These are phyloP conservation scores for Callopanchax toddi DNA, from an alignment of 2,113 vertebrate genomes.

Conservation along the genomic window DNA sequence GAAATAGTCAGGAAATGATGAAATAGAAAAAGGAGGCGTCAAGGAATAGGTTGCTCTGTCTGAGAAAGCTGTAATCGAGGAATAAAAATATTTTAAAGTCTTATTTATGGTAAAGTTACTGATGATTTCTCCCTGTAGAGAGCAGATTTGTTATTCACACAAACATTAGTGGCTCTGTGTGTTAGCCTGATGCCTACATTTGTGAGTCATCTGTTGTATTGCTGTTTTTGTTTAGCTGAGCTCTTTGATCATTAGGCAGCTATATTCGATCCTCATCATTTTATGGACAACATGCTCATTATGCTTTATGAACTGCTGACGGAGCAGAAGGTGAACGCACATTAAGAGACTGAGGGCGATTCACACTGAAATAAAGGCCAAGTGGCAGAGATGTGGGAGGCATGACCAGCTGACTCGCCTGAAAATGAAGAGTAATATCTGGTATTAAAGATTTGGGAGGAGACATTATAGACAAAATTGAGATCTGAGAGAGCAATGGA, in stretches of 20 bases:
- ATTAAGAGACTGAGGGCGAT: slow-evolving; percentile 2
- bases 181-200: background rate
- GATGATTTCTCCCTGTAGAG: slow-evolving; percentile 5
- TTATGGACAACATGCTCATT: slow-evolving; percentile 65
- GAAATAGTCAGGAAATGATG: slow-evolving; percentile 13
- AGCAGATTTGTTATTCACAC: slow-evolving; percentile 12
- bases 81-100: too few relatives aligned
- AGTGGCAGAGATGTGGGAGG: slow-evolving; percentile 21
- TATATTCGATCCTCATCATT: slow-evolving; percentile 43
- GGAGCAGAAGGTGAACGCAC: slow-evolving; percentile 37
- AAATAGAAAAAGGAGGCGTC: background rate
- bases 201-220: slow-evolving; percentile 15
- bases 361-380: slow-evolving; percentile 14
- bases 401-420: slow-evolving; percentile 16
- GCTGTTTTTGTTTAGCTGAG: slow-evolving; percentile 14
- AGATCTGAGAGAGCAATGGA: background rate
- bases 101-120: slow-evolving; percentile 17
- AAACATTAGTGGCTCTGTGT: slow-evolving; percentile 1
- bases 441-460: slow-evolving; percentile 24
- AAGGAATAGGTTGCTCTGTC: background rate
- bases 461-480: background rate
- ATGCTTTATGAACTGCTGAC: slow-evolving; percentile 65
- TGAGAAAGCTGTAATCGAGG: slow-evolving; percentile 9
- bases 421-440: slow-evolving; percentile 31
- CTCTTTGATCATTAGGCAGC: slow-evolving; percentile 58